Conservation (phyloP, 2,113 vertebrate genomes). For the Dromaius novaehollandiae region DNA sequence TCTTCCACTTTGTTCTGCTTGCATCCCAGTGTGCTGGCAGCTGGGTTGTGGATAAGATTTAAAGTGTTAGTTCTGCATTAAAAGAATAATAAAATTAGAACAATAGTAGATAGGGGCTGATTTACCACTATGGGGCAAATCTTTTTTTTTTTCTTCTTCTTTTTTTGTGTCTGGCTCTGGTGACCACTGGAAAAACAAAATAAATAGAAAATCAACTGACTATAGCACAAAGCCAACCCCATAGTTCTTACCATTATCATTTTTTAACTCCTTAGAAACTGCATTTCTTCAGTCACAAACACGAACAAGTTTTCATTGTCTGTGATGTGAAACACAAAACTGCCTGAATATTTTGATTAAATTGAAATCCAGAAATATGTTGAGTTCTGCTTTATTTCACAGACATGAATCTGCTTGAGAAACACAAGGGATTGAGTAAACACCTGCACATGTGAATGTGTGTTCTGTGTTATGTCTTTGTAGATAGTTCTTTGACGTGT, state of each 20-base stretch:
- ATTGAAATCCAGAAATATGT: constrained; percentile 58
- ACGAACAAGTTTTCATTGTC: constrained; percentile 54
- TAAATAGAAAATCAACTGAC: constrained; percentile 2
- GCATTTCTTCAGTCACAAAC: constrained; percentile 31
- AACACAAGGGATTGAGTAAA: not conserved
- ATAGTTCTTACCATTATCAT: not conserved
- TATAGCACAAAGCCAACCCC: constrained; percentile 26
- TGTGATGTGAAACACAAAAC: constrained; percentile 22
- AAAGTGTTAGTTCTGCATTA: constrained; percentile 45
- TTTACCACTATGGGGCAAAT: constrained; percentile 45
- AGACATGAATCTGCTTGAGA: not conserved
- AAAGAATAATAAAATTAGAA: constrained; percentile 49
- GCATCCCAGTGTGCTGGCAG: constrained; percentile 22
- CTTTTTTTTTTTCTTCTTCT: not conserved
- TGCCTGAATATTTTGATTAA: constrained; percentile 48
- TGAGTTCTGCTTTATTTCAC: constrained; percentile 46
- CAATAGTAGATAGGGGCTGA: constrained; percentile 27
- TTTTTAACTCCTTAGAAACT: constrained; percentile 43
- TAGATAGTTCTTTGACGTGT: not conserved
- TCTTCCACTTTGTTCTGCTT: constrained; percentile 51
- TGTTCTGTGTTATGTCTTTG: not conserved
- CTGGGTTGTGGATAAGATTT: constrained; percentile 45
- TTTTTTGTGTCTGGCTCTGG: constrained; percentile 59
- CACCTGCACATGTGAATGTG: constrained; percentile 9
- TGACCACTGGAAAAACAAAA: constrained; percentile 35